Base-by-base conservation (phyloP, 37 sponge, comb jelly and placozoan species). In the Chondrilla cf. caribensis region DNA sequence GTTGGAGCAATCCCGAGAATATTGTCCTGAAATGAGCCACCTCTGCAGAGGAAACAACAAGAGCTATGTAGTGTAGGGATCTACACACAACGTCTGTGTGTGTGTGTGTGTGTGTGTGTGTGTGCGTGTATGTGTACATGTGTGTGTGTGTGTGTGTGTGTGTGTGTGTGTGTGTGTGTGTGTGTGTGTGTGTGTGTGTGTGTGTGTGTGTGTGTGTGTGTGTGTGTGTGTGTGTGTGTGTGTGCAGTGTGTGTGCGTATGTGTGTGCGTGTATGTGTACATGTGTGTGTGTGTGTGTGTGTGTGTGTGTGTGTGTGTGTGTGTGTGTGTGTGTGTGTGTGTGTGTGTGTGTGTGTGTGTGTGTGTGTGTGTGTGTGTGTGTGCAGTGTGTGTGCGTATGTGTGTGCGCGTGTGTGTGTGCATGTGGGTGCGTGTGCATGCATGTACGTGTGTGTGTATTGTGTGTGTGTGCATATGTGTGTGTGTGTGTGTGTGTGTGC, bases 1-100 rank as follows among this genome's bases (percentile, higher is more conserved):
- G 81, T 65, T n/a, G 43, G 78, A 0, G 93, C 93, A 32, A 89
- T 84, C 36, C 93, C 93, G 3, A 93, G 81, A 43, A 84, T 82
- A 42, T 78, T 77, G 5, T 83, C 83, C 77, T 31, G 37, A 3
- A 89, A 58, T 39, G 77, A 62, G 24, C 77, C 72, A 60, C 93
- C 90, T 32, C 93, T 93, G 79, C 26, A 38, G 28, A 55, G 38
- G 43, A 21, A 77, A 19, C 26, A 25, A 25, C 19, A 6, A 40
- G 26, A 25, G 29, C n/a, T n/a, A n/a, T n/a, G n/a, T n/a, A n/a
- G n/a, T n/a, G n/a, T n/a, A n/a, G n/a, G n/a, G n/a, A n/a, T n/a
- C n/a, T n/a, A n/a, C n/a, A n/a, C n/a, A n/a, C n/a, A n/a, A n/a
- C n/a, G n/a, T n/a, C n/a, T n/a, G n/a, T n/a, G n/a, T n/a, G n/a